Base-by-base conservation (phyloP, 2,797 vertebrate species). In the Chelon auratus region DNA sequence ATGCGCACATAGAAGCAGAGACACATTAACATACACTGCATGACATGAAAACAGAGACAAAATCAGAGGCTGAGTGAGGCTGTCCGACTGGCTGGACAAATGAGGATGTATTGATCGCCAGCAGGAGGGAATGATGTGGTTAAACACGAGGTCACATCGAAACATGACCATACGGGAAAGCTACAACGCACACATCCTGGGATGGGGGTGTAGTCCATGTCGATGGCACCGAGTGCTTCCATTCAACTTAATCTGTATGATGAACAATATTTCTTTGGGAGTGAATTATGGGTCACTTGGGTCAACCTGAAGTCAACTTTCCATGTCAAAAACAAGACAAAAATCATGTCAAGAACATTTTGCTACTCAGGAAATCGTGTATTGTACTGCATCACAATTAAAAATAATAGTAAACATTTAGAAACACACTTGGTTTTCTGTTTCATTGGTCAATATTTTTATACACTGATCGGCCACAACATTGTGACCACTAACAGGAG, bases 21-120 rank as follows among this genome's bases (percentile, higher is more conserved):
- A 58, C 42, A 74, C 59, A 77, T 70, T 47, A 79, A 69, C 75
- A 83, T 58, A 59, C 61, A 68, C 62, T 61, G 12, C 22, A 48
- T 12, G 36, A 56, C 77, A 33, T 20, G 51, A 65, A 67, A 68
- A 58, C 67, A 78, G 22, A 26, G 17, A 40, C 37, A 62, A 30
- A 42, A 72, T 68, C 72, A 24, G 47, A 77, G 57, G 56, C 7
- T 40, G 57, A 76, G 47, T 3, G 36, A 74, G 62, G 43, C 15
- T 68, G 78, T 65, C 70, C 3, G 39, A 73, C 65, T 39, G 45
- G 39, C 58, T 63, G 68, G 55, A 74, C 40, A 42, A 66, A 78
- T 72, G 67, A 83, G 55, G 47, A 50, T 26, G 17, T 88, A 89
- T 90, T 87, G 91, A 92, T 87, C 8, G 2, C 1, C 9, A 55